Base-by-base conservation (phyloP, 1,140 invertebrate species). In the Lepidotrigona ventralis region DNA sequence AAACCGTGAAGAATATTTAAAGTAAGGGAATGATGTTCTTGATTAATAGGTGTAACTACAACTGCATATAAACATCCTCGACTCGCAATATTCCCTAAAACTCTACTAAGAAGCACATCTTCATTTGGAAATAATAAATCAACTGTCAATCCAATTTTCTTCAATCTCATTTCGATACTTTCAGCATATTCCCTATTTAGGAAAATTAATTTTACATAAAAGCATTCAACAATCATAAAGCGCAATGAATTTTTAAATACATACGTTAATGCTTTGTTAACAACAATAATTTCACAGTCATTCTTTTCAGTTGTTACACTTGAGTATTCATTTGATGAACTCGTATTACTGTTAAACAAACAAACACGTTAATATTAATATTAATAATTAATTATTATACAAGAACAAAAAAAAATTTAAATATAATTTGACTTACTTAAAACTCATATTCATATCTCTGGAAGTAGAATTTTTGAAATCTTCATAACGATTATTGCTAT, bases 71-170 rank as follows among this genome's bases (percentile, higher is more conserved):
- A 94, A 88, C 97, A 98, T 15, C 97, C 97, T 5, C 97, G 95
- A 26, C 96, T 96, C 0, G 97, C 96, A 53, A 98, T 98, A 91
- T 98, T 98, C 26, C 97, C 97, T n/a, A 99, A 93, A 33, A 98
- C 97, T 89, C 97, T 95, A 23, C 96, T 96, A 6, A 98, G 95
- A 15, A 97, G 96, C 2, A 98, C 97, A 90, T 98, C 97, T 91
- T 98, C 97, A 92, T 98, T 98, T 1, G 98, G 97, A 92, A 98
- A 98, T 26, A 99, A 94, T 1, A 99, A 93, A 92, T 98, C 97
- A 9, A 98, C 98, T 14, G 96, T 96, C 75, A 99, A 94, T 8
- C 97, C 97, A 21, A 97, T 90, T 29, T 96, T 95, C 91, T 98
- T 98, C 69, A 99, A 92, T n/a, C 97, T 95, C 21, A 95, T 93